These are phyloP conservation scores for Cariama cristata DNA, from an alignment of 2,113 vertebrate species.

Conservation along the genomic window DNA sequence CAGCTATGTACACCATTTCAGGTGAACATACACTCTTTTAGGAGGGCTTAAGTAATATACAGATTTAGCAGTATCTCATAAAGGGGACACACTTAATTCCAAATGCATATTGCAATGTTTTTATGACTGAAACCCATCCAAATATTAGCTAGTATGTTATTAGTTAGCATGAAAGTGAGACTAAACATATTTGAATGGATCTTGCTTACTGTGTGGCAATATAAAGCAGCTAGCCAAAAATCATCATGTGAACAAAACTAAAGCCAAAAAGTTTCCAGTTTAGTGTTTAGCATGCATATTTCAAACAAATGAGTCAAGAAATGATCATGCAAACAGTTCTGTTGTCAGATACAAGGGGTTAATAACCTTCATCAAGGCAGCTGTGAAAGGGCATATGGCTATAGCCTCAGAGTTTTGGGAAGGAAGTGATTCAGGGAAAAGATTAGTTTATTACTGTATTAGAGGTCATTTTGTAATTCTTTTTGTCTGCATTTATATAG, in stretches of 20 bases:
- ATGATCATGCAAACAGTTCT: not conserved
- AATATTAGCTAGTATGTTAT: not conserved
- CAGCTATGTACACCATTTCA: not conserved
- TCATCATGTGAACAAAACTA: not conserved
- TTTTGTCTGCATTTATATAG: not conserved
- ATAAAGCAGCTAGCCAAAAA: not conserved
- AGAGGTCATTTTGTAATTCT: not conserved
- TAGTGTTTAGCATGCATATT: not conserved
- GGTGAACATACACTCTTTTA: not conserved
- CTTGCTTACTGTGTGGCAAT: not conserved
- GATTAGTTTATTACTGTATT: not conserved
- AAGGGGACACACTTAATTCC: not conserved
- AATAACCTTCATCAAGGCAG: not conserved
- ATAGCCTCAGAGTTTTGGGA: not conserved
- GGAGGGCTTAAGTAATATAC: not conserved
- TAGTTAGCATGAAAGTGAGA: not conserved
- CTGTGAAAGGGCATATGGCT: not conserved
- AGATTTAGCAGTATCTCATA: no score
- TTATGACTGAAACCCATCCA: not conserved
- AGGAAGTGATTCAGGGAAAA: conserved; percentile 9
- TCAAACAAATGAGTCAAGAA: not conserved
- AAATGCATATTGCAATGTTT: not conserved
- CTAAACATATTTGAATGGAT: not conserved
- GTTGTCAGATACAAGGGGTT: not conserved
- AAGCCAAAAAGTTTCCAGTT: not conserved